These are phyloP conservation scores for Pentalonia nigronervosa DNA, from an alignment of 1,140 invertebrate genomes.

Conservation along the genomic window DNA sequence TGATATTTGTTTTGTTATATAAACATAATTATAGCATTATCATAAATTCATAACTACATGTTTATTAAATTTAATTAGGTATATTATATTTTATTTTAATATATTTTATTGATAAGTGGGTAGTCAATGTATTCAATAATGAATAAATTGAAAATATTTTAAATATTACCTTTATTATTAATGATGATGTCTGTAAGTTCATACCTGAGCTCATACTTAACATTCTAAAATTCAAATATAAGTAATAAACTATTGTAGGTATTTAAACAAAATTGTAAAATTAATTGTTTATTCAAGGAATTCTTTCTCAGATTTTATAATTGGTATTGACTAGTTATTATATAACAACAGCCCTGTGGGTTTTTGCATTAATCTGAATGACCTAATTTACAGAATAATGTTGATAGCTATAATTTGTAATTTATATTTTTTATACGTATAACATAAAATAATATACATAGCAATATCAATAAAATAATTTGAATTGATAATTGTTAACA, in stretches of 20 bases:
- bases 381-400: constrained; percentile 19
- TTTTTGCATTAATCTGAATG: neutral
- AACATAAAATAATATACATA: too few relatives aligned
- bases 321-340: neutral
- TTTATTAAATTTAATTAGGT: too few relatives aligned
- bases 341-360: neutral
- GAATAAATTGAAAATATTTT: neutral
- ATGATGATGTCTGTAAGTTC: neutral
- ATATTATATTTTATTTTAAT: too few relatives aligned
- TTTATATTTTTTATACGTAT: neutral
- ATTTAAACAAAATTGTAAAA: neutral
- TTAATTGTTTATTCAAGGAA: neutral
- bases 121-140: neutral
- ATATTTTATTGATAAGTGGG: neutral
- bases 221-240: neutral
- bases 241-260: neutral
- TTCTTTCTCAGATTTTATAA: neutral
- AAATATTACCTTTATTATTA: neutral
- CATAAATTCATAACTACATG: too few relatives aligned
- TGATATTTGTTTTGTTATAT: too few relatives aligned
- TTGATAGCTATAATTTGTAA: neutral
- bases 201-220: neutral
- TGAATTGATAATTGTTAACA: too few relatives aligned
- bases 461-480: too few relatives aligned
- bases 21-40: too few relatives aligned